Conservation (phyloP, 2,888 invertebrate species). For the Parascotia fuliginaria region DNA sequence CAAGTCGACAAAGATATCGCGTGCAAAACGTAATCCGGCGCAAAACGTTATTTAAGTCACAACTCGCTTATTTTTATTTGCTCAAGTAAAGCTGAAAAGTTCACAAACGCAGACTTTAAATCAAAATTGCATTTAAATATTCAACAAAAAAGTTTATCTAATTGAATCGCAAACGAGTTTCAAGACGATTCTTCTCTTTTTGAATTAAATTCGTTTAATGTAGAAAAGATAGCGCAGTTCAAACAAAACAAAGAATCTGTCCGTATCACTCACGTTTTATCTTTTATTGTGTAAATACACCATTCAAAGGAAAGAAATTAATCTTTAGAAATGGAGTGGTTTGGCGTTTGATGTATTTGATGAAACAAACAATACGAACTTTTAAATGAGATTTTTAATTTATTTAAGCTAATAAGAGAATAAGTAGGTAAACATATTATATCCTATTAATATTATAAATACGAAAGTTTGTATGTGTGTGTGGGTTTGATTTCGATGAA, state of each 20-base stretch:
- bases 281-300: conserved; percentile 2
- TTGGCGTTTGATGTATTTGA: neutral
- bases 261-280: conserved; percentile 16
- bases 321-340: neutral
- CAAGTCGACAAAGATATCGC: neutral
- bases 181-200: conserved; percentile 23
- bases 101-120: conserved; percentile 23
- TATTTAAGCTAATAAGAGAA: too few species aligned
- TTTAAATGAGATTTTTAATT: neutral
- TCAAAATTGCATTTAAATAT: conserved; percentile 37
- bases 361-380: neutral
- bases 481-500: too few species aligned
- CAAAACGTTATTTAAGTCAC: neutral
- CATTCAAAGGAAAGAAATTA: neutral
- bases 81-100: conserved; percentile 11
- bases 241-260: conserved; percentile 40
- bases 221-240: conserved; percentile 33
- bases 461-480: too few species aligned
- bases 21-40: neutral
- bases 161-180: conserved; percentile 42
- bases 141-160: conserved; percentile 39
- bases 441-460: too few species aligned
- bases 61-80: conserved; percentile 3
- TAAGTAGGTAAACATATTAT: too few species aligned
- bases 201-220: conserved; percentile 34